Evolutionary conservation across 1,140 invertebrate genomes (phyloP), one percentile per base, ranked within the genome.

Genomic region (Babylonia areolata): DNA sequence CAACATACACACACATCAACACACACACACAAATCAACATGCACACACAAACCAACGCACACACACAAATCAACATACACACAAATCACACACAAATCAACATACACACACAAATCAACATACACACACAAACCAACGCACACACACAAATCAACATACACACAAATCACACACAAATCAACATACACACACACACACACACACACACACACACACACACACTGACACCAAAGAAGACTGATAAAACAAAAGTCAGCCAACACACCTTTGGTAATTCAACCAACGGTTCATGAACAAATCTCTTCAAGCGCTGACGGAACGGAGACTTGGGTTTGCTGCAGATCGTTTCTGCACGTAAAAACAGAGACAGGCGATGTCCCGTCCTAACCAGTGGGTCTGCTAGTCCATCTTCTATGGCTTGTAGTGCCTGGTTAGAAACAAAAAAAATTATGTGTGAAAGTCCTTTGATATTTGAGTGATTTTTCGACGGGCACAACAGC

Each of bases 361-460:
- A 94, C n/a, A 95, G 85, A 11, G 95, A 91, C 42, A 95, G 90
- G 80, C 95, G 91, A 82, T 94, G 93, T 0, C 94, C 95, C 28
- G 89, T 88, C 78, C 89, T 88, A 12, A 95, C 94, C 82, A 91
- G 87, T 0, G 85, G 77, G 90, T 95, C 95, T 9, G 89, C 80
- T 12, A 95, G 85, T 12, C 92, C 95, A 81, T 90, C 75, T 54
- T 88, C 85, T 51, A 95, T 92, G 11, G 92, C 91, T 75, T 94
- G 87, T 33, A 95, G 86, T 40, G 95, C 93, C 94, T 94, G 82
- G 37, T 90, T 90, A 75, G 12, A 78, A 77, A n/a, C n/a, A n/a
- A n/a, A n/a, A n/a, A n/a, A n/a, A n/a, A n/a, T n/a, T n/a, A n/a
- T n/a, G n/a, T n/a, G n/a, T n/a, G n/a, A n/a, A n/a, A n/a, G n/a